phyloP scores from a whole-genome alignment of 2,113 vertebrate species.

The Carlito syrichta region DNA sequence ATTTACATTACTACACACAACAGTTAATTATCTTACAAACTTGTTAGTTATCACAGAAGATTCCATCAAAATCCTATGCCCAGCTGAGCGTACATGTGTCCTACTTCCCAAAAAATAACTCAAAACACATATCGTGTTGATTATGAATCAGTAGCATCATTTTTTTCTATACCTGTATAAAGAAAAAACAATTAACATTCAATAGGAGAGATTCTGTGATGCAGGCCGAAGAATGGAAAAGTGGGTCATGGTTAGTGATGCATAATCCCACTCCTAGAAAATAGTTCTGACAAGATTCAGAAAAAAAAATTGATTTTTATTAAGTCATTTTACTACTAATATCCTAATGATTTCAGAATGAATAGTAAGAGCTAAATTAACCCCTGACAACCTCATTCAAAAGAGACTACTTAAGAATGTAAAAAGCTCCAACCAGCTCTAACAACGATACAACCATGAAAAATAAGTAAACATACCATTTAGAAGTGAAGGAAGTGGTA shows the following conservation, averaged over 20 bases:
- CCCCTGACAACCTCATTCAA: conserved; percentile 7
- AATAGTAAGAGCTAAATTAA: not conserved
- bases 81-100: not conserved
- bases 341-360: not conserved
- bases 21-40: conserved; percentile 11
- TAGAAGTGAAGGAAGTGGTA: not conserved
- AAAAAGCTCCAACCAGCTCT: not conserved
- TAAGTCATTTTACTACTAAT: not conserved
- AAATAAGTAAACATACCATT: conserved; percentile 3
- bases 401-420: conserved; percentile 12
- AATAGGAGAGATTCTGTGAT: conserved; percentile 16
- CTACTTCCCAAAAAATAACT: conserved; percentile 13
- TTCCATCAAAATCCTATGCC: not conserved
- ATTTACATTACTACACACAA: not conserved
- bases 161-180: not conserved
- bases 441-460: not conserved
- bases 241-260: conserved; percentile 22
- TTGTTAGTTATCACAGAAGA: not conserved
- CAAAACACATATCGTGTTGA: not conserved
- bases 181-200: conserved; percentile 53
- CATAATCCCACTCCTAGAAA: conserved; percentile 36
- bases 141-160: not conserved
- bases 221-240: conserved; percentile 36
- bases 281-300: not conserved
- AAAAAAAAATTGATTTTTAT: conserved; percentile 4